phyloP scores from a whole-genome alignment of 2,888 invertebrate species.

The Abrostola tripartita region DNA sequence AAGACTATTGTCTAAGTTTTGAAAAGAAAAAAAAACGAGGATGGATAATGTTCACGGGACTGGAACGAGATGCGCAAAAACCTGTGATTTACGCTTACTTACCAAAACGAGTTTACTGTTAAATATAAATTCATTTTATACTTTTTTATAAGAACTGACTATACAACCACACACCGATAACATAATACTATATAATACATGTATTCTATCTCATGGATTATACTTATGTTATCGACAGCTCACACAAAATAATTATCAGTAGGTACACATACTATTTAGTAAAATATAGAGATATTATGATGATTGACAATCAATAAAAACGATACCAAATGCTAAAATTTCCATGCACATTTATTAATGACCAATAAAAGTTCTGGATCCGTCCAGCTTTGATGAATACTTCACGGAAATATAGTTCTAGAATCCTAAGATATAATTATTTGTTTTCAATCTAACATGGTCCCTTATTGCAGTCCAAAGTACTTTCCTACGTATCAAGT shows the following conservation, averaged over 20 bases:
- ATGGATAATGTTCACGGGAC: slow-evolving; percentile 39
- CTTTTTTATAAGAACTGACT: slow-evolving; percentile 20
- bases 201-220: slow-evolving; percentile 15
- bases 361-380: too few species aligned
- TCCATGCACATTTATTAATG: too few species aligned
- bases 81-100: slow-evolving; percentile 38
- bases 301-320: background rate
- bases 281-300: background rate
- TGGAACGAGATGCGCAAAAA: slow-evolving; percentile 43
- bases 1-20: slow-evolving; percentile 29
- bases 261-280: background rate
- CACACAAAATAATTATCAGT: background rate
- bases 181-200: slow-evolving; percentile 13
- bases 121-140: slow-evolving; percentile 19
- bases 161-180: background rate
- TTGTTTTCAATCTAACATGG: background rate
- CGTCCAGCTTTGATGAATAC: too few species aligned
- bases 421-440: too few species aligned
- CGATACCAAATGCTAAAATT: too few species aligned
- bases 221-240: slow-evolving; percentile 9
- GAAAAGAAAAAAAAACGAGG: slow-evolving; percentile 24
- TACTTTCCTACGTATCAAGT: background rate
- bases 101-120: slow-evolving; percentile 40
- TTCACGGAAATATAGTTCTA: too few species aligned
- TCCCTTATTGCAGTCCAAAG: background rate